Evolutionary conservation across 2,888 invertebrate genomes (phyloP).

Genomic region (Clostera curtula): DNA sequence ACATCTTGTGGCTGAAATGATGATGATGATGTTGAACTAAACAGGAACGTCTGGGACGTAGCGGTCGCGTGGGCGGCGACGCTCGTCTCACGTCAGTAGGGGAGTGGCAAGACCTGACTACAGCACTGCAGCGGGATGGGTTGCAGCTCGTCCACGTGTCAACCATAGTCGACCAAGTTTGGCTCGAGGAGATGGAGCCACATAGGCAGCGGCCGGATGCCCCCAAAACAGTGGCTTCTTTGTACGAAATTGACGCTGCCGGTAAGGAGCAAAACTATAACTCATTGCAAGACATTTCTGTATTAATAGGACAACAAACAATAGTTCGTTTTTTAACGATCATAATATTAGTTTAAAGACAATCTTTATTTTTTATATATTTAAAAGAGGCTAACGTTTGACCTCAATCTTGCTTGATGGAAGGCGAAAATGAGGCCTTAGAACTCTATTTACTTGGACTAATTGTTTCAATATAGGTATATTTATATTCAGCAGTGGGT

Average conservation of each 20-base stretch:
- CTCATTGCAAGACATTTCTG: too few species aligned
- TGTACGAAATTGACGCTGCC: slow-evolving; percentile 75
- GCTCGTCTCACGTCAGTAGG: slow-evolving; percentile 81
- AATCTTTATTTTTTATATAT: too few species aligned
- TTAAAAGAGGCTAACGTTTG: too few species aligned
- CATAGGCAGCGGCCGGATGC: slow-evolving; percentile 69
- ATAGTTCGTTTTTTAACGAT: too few species aligned
- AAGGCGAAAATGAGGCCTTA: too few species aligned
- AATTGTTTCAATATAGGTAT: too few species aligned
- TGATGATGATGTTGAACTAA: slow-evolving; percentile 2
- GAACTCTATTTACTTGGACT: too few species aligned
- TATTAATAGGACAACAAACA: too few species aligned
- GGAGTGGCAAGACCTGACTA: slow-evolving; percentile 78
- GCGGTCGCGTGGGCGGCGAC: slow-evolving; percentile 82
- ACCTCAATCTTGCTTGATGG: too few species aligned
- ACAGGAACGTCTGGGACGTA: slow-evolving; percentile 48
- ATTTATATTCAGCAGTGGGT: too few species aligned
- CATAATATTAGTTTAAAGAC: too few species aligned
- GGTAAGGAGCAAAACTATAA: slow-evolving; percentile 63
- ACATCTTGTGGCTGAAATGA: too few species aligned
- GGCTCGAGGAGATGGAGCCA: slow-evolving; percentile 74
- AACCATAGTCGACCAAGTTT: slow-evolving; percentile 86
- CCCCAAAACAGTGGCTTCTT: slow-evolving; percentile 76
- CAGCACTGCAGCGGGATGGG: slow-evolving; percentile 67
- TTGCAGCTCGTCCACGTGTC: slow-evolving; percentile 74